A percentile compares a stretch with the other conserved stretches of the same genome.
Evolutionary conservation across 2,888 invertebrate species (phyloP).

Genomic region (Drosophila koepferae): DNA sequence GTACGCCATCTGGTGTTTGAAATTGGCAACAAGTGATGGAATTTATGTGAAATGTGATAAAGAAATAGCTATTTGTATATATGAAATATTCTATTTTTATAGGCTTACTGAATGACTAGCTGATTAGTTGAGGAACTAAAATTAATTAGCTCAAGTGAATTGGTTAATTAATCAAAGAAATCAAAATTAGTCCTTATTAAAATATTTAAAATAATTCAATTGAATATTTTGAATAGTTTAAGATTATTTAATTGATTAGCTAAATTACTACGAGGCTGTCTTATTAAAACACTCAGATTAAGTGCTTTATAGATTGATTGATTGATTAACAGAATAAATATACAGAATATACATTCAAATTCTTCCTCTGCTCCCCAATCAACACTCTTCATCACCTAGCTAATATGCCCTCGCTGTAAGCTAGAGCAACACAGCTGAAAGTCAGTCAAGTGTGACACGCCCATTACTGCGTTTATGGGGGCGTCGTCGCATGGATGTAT

Average conservation of each 20-base stretch:
- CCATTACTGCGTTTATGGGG: constrained; percentile 39
- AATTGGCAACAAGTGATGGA: constrained; percentile 24
- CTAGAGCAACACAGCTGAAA: constrained; percentile 1
- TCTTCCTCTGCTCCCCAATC: neutral
- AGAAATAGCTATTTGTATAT: neutral
- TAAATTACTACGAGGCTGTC: too few species aligned
- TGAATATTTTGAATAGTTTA: too few species aligned
- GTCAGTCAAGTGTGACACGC: constrained; percentile 44
- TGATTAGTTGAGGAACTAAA: too few species aligned
- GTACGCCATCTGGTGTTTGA: constrained; percentile 40
- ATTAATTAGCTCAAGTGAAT: too few species aligned
- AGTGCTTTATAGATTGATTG: too few species aligned
- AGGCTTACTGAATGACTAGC: neutral
- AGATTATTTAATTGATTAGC: too few species aligned
- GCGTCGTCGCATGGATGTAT: constrained; percentile 12
- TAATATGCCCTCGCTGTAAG: constrained; percentile 17
- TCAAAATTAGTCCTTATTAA: too few species aligned
- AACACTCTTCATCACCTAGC: neutral
- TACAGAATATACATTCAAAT: too few species aligned
- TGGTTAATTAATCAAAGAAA: too few species aligned
- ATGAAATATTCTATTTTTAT: neutral
- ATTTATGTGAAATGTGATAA: neutral
- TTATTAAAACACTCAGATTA: too few species aligned
- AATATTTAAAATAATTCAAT: too few species aligned
- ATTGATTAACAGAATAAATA: too few species aligned